A percentile compares a stretch with the other conserved stretches of the same genome.
Conservation (phyloP, 2,797 vertebrate species). For the Rhabdomys pumilio region DNA sequence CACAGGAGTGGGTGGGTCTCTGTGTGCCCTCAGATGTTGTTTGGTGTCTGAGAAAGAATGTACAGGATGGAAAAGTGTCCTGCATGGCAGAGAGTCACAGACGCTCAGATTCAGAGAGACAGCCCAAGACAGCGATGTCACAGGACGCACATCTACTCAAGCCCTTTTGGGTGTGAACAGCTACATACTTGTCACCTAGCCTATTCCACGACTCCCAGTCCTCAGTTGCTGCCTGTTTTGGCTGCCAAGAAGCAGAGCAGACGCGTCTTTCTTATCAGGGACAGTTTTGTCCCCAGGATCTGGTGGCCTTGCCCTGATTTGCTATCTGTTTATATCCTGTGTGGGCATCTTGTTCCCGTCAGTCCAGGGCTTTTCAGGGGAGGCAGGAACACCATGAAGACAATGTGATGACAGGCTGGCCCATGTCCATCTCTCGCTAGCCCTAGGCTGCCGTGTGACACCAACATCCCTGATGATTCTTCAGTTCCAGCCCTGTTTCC, state of each 20-base stretch:
- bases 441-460: background rate
- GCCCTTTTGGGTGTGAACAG: background rate
- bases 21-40: background rate
- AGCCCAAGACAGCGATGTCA: background rate
- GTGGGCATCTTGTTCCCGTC: background rate
- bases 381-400: background rate
- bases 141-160: background rate
- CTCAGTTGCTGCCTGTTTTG: background rate
- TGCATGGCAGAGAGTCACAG: background rate
- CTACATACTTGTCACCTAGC: background rate
- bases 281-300: conserved; percentile 41
- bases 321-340: conserved; percentile 44
- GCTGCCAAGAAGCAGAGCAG: conserved; percentile 45
- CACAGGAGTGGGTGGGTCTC: background rate
- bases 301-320: background rate
- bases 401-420: background rate
- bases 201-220: background rate
- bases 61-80: background rate
- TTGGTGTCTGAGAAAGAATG: background rate
- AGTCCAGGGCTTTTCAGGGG: background rate
- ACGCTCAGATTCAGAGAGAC: background rate
- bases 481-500: too few relatives aligned
- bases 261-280: background rate
- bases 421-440: fast-evolving
- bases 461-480: background rate